These are phyloP conservation scores for Physeter macrocephalus DNA, from an alignment of 2,113 vertebrate species.

Conservation along the genomic window DNA sequence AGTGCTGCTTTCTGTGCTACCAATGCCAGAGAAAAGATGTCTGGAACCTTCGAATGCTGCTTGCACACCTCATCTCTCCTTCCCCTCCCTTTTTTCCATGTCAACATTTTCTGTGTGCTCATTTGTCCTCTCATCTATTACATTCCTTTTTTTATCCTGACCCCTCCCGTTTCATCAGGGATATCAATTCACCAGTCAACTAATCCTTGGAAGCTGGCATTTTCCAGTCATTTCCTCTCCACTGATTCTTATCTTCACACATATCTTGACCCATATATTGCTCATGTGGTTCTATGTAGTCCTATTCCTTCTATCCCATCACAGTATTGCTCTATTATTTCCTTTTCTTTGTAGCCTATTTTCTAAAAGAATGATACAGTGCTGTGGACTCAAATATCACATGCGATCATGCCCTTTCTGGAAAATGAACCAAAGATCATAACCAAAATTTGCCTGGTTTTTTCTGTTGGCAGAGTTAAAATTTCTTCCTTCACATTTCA, in stretches of 20 bases:
- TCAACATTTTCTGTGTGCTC: not conserved
- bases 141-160: not conserved
- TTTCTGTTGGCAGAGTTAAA: not conserved
- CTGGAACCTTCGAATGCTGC: not conserved
- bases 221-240: not conserved
- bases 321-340: not conserved
- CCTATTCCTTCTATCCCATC: not conserved
- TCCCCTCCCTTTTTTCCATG: rapidly evolving
- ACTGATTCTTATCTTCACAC: not conserved
- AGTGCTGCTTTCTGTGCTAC: not conserved
- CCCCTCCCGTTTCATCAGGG: not conserved
- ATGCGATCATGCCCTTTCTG: not conserved
- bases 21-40: not conserved
- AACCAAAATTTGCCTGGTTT: not conserved
- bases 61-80: not conserved
- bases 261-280: not conserved
- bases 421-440: not conserved
- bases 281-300: not conserved
- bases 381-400: not conserved
- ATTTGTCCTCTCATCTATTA: not conserved
- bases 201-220: not conserved
- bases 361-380: not conserved
- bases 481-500: not conserved
- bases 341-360: not conserved
- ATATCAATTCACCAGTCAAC: not conserved